Evolutionary conservation across 1,140 invertebrate species (phyloP).

Genomic region (Rhopalosiphum padi): DNA sequence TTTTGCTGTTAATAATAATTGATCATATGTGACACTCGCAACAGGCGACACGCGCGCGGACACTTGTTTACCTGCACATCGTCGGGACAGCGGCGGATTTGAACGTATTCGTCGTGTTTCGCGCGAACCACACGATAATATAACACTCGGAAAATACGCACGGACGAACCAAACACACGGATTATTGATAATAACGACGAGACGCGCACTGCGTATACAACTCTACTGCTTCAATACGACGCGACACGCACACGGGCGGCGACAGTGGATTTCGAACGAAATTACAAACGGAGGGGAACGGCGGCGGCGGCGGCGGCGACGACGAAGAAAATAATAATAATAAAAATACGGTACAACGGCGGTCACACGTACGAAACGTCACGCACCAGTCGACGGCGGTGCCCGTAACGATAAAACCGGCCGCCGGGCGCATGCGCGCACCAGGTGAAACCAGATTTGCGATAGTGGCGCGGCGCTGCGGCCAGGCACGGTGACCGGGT

Average conservation of each 20-base stretch:
- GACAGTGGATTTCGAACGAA: slow-evolving; percentile 43
- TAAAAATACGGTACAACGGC: slow-evolving; percentile 34
- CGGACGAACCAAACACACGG: background rate
- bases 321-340: background rate
- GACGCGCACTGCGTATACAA: slow-evolving; percentile 29
- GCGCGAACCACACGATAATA: background rate
- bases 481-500: slow-evolving; percentile 10
- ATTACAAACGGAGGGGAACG: slow-evolving; percentile 33
- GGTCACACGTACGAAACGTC: slow-evolving; percentile 46
- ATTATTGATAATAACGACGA: background rate
- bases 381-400: slow-evolving; percentile 53
- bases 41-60: background rate
- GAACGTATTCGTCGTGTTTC: background rate
- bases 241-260: slow-evolving; percentile 43
- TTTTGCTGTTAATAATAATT: background rate
- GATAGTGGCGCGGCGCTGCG: background rate
- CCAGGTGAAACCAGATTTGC: slow-evolving; percentile 57
- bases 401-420: slow-evolving; percentile 56
- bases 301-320: too few relatives aligned
- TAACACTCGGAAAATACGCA: slow-evolving; percentile 18
- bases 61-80: background rate
- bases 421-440: slow-evolving; percentile 33
- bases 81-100: too few relatives aligned
- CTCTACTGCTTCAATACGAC: slow-evolving; percentile 12
- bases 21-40: background rate